Evolutionary conservation across 2,113 vertebrate species (phyloP), one percentile per base, ranked within the genome.

Genomic region (Marmota flaviventris): DNA sequence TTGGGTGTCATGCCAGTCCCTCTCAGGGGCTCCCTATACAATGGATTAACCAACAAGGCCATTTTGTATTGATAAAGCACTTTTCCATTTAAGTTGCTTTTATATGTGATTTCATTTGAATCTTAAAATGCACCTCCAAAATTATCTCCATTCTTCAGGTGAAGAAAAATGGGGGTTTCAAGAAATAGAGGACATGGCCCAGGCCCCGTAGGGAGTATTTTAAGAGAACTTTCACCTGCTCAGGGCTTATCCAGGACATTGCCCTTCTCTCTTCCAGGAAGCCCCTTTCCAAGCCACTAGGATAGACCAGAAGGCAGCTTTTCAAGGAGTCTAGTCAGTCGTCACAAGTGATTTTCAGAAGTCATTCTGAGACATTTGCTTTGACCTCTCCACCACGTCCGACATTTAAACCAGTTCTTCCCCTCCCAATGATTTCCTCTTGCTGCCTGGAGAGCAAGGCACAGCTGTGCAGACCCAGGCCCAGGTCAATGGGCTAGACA

Each of bases 161-260:
- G 10, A 51, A 14, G 51, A 70, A 42, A 51, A 10, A 51, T 7
- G 53, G 58, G 77, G 37, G 20, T 9, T 17, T 65, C n/a, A 20
- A 69, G 56, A 87, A 86, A 39, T 0, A 34, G 83, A 63, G 6
- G 24, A 11, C 1, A 0, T n/a, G 8, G 42, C 12, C 10, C 22
- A 20, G 37, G 37, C 34, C 4, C 1, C 8, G 11, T 20, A 7
- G 56, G 27, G 5, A 39, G 24, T 0, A 1, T 11, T 24, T 65
- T 42, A 39, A 10, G 2, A 91, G 51, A 83, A 37, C 4, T 24
- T 25, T 42, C 4, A 4, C 20, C 51, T 45, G 22, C 17, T 76
- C 39, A 18, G 17, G 5, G 22, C 53, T 85, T 42, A 20, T 65
- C 79, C 58, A 16, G 56, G 56, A 69, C 22, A 22, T 25, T 45